Evolutionary conservation across 2,113 vertebrate genomes (phyloP), one percentile per base, ranked within the genome.

Genomic region (Phalacrocorax carbo): DNA sequence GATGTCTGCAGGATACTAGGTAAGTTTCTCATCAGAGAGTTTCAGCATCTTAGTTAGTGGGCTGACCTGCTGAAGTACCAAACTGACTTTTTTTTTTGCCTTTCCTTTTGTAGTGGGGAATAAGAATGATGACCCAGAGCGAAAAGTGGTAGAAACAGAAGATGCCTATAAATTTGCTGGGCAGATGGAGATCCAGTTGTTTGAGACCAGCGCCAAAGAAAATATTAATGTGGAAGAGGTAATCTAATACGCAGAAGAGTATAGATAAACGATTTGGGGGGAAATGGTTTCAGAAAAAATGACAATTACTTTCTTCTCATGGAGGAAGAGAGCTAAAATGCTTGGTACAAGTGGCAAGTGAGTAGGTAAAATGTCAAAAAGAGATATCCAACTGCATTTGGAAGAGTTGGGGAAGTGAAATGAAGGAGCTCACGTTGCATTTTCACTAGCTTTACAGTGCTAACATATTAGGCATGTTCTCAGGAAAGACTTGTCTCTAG

Each of bases 211-310:
- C 57, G 99, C 99, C 91, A 99, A 99, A 98, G 99, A 99, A 97
- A 99, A 99, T 70, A 96, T 99, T 96, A 99, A 99, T 9, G 99
- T 99, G 92, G 99, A 99, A 97, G 99, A 99, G 99, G 99, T 99
- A 98, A 95, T 38, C 5, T 2, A 64, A 51, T 48, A 55, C 1
- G 19, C 40, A 57, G 61, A 84, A n/a, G 25, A 61, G n/a, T 7
- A 30, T 3, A 36, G 13, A 34, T 54, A 22, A 0, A 23, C 1
- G 1, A 21, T 15, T 13, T 57, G 5, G 20, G 72, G 60, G n/a
- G 20, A 61, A 44, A 19, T 16, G 26, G 12, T 38, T 69, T 91
- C 51, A 57, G 72, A 36, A 69, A 60, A 70, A 62, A 15, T 30
- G 40, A 48, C 22, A 69, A 21, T 72, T 68, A 10, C 30, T 7